Conservation (phyloP, 2,113 vertebrate genomes). For the Anseranas semipalmata region DNA sequence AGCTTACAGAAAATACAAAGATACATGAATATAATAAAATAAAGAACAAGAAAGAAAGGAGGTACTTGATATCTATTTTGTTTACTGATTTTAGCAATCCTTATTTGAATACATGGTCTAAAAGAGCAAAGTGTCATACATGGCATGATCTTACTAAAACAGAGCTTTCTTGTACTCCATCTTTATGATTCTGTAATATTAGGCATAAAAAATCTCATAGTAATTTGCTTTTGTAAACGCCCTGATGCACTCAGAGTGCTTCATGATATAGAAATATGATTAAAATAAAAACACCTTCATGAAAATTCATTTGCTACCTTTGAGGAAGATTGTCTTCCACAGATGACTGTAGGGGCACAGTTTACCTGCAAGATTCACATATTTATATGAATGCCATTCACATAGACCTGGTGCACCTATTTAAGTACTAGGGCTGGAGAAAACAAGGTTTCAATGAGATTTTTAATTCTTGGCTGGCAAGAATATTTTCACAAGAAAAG, state of each 20-base stretch:
- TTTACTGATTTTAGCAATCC: neutral
- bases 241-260: neutral
- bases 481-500: neutral
- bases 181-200: neutral
- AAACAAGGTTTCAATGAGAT: neutral
- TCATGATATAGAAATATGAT: neutral
- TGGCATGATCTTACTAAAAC: neutral
- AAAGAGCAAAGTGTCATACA: neutral
- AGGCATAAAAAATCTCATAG: neutral
- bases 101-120: neutral
- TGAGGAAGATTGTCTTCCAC: neutral
- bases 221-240: neutral
- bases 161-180: neutral
- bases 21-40: neutral
- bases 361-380: neutral
- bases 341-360: neutral
- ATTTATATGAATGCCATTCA: neutral
- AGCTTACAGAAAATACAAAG: neutral
- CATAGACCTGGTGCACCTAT: neutral
- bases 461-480: neutral
- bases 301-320: neutral
- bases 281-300: neutral
- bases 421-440: neutral
- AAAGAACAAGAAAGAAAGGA: neutral
- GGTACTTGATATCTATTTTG: neutral